Base-by-base conservation (phyloP, 1,140 invertebrate species). In the Babylonia areolata region DNA sequence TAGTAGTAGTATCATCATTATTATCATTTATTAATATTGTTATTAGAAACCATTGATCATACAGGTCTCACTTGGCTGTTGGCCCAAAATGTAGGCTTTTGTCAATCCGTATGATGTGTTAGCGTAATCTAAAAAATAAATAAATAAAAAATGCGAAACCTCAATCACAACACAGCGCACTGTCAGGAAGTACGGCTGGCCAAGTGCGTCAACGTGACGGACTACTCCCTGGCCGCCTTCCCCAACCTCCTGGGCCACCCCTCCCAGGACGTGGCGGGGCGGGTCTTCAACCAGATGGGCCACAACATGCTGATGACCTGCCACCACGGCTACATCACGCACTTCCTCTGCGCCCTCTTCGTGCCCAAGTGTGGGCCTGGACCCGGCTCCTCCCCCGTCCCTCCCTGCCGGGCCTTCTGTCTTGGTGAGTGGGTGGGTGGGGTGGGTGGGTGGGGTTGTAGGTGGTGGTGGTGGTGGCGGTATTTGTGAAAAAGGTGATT, bases 211-310 rank as follows among this genome's bases (percentile, higher is more conserved):
- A 91, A 91, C 82, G n/a, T 78, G 33, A 90, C 90, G 15, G 64
- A 64, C 0, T 91, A 91, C 83, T 79, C 51, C 54, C 69, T 39
- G 1, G 89, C 91, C 1, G 86, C 87, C n/a, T 88, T 88, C 39
- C 91, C 91, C 12, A 91, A 91, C 84, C 64, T 87, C 2, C 84
- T 90, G 40, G 90, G 89, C 20, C 89, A 91, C 81, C 84, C 64
- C 9, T 87, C 85, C 28, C 89, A 88, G 46, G 35, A 84, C 23
- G 81, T 90, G 39, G 87, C 87, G 1, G 51, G 81, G 23, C 54
- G 77, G 23, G 79, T 75, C 20, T 35, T 85, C 35, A 58, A 71
- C 40, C 77, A 83, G 40, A 81, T 88, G 39, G 46, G 84, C 5
- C 42, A 71, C 3, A 64, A 85, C 20, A 85, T 87, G 9, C 40